Evolutionary conservation across 1,140 invertebrate species (phyloP), one percentile per base, ranked within the genome.

Genomic region (Eumaeus atala): DNA sequence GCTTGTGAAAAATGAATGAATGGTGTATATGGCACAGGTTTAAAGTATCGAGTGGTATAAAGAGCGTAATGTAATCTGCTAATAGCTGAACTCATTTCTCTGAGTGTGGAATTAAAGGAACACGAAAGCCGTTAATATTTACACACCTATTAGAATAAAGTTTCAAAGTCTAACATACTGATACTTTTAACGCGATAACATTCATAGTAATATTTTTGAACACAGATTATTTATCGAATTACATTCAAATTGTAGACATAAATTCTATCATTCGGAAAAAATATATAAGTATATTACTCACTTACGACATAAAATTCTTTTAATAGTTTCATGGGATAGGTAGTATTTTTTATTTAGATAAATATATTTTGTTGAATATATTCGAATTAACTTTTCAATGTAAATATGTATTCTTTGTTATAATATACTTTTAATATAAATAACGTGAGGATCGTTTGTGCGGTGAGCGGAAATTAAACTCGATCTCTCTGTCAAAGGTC

Each of bases 161-260:
- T 66, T 58, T 64, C 53, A 68, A 65, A 60, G 64, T 61, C 72
- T 64, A 77, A 72, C 62, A 71, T 70, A 28, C 21, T 64, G 61
- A 69, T 63, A 70, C 36, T 64, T 60, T 72, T 69, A 64, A 75
- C 66, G 74, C 62, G 62, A 71, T 73, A 77, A 79, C 73, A 76
- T 78, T 74, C 63, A 78, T 75, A 80, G 56, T 64, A 63, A 62
- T 62, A 56, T 71, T 66, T 77, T 72, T 83, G 76, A 84, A 84
- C 74, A 81, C 77, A 83, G 70, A 77, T 75, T 63, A 28, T 28
- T 28, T 28, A 75, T 72, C 57, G 62, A 75, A 78, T 76, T 60
- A 84, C 75, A 82, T 75, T 77, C 56, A 77, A 67, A 69, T 77
- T 84, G 77, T 82, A 82, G 74, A 82, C 66, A 82, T 79, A 70